Conservation (phyloP, 2,797 vertebrate genomes). For the Salarias fasciatus region DNA sequence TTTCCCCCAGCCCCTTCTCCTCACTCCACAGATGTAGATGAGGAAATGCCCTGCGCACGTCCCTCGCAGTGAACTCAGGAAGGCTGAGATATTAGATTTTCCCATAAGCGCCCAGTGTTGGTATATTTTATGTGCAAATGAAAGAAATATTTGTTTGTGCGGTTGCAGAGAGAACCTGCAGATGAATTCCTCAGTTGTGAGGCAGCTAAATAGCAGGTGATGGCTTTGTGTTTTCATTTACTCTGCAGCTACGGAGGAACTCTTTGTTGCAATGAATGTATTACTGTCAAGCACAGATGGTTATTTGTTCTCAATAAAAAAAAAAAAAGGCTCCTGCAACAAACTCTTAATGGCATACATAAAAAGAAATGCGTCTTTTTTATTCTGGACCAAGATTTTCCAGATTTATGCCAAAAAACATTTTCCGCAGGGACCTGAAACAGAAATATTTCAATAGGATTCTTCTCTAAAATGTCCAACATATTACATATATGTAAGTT, state of each 20-base stretch:
- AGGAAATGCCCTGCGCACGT: slow-evolving; percentile 35
- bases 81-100: slow-evolving; percentile 19
- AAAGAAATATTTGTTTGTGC: background rate
- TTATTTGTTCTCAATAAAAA: slow-evolving; percentile 17
- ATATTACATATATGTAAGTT: slow-evolving; percentile 6
- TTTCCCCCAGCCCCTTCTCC: slow-evolving; percentile 44
- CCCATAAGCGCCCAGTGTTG: background rate
- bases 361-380: slow-evolving; percentile 1
- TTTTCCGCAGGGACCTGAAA: background rate
- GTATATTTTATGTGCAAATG: background rate
- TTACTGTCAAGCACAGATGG: slow-evolving; percentile 12
- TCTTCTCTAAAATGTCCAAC: slow-evolving; percentile 1
- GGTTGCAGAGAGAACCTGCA: background rate
- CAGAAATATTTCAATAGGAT: slow-evolving; percentile 4
- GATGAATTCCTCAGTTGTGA: background rate
- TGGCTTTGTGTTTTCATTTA: background rate
- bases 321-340: slow-evolving; percentile 9
- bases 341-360: slow-evolving; percentile 4
- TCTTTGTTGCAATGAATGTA: slow-evolving; percentile 4
- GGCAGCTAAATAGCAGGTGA: slow-evolving; percentile 5
- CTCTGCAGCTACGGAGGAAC: background rate
- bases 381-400: background rate
- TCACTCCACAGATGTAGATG: slow-evolving; percentile 71
- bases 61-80: slow-evolving; percentile 2
- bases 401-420: background rate